Evolutionary conservation across 1,140 invertebrate species (phyloP).

Genomic region (Trypoxylus dichotomus): DNA sequence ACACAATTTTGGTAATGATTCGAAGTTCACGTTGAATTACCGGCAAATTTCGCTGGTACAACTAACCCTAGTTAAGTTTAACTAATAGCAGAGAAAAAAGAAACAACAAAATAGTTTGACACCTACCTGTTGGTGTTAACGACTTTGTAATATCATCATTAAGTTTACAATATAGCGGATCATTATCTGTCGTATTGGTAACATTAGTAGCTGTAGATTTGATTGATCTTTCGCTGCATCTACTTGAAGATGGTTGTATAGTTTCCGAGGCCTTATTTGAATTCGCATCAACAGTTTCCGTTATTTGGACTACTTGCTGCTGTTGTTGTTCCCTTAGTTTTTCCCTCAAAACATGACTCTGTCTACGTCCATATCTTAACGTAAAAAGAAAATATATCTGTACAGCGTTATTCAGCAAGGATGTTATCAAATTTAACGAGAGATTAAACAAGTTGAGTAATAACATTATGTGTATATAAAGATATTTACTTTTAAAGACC

Average conservation of each 20-base stretch:
- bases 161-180: constrained; percentile 49
- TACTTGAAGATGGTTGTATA: constrained; percentile 43
- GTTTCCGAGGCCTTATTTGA: constrained; percentile 25
- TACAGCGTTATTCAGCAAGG: no score
- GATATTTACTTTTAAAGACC: no score
- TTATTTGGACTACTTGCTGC: background rate
- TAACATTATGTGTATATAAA: no score
- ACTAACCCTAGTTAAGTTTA: no score
- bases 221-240: constrained; percentile 46
- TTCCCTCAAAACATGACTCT: constrained; percentile 72
- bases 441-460: no score
- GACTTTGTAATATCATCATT: constrained; percentile 48
- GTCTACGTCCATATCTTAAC: constrained; percentile 77
- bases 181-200: constrained; percentile 41
- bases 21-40: no score
- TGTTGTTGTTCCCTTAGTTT: constrained; percentile 57
- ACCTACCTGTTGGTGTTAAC: constrained; percentile 34
- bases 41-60: no score
- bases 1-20: no score
- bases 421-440: no score
- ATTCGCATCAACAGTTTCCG: constrained; percentile 26
- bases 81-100: no score
- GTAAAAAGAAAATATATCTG: no score
- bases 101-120: background rate
- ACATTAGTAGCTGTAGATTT: constrained; percentile 40